phyloP scores from a whole-genome alignment of 2,888 invertebrate species.

The Epinotia ramella region DNA sequence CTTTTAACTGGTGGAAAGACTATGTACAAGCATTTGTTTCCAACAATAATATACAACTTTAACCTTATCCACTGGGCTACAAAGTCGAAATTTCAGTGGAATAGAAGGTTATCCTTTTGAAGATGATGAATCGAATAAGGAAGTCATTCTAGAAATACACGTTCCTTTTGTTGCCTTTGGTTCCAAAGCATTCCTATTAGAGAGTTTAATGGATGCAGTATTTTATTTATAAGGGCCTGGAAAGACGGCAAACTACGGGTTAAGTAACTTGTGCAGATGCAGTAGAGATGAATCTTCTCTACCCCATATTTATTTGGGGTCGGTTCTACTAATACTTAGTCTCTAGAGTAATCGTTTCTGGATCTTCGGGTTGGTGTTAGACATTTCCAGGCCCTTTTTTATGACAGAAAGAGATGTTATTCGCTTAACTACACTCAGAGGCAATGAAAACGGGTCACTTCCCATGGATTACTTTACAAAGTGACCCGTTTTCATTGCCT shows the following conservation, averaged over 20 bases:
- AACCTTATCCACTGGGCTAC: neutral
- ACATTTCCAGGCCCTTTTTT: too few species aligned
- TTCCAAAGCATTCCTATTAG: neutral
- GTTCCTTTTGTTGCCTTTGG: neutral
- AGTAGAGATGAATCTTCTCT: too few species aligned
- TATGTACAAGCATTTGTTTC: neutral
- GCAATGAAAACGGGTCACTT: too few species aligned
- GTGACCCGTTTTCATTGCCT: too few species aligned
- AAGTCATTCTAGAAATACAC: conserved; percentile 1
- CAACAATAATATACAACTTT: neutral
- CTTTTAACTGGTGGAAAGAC: conserved; percentile 6
- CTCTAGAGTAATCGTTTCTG: too few species aligned
- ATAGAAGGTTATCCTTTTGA: neutral
- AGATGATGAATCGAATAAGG: neutral
- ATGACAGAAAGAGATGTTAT: too few species aligned
- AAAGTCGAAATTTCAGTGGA: neutral
- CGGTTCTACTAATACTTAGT: too few species aligned
- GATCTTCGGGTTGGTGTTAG: too few species aligned
- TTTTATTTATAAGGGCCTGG: neutral
- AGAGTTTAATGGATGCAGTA: neutral
- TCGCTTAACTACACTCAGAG: too few species aligned
- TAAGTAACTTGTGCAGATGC: neutral
- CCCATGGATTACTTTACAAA: too few species aligned
- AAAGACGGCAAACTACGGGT: neutral
- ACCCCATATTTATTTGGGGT: too few species aligned